Evolutionary conservation across 2,888 invertebrate genomes (phyloP).

Genomic region (Torymus texanus): DNA sequence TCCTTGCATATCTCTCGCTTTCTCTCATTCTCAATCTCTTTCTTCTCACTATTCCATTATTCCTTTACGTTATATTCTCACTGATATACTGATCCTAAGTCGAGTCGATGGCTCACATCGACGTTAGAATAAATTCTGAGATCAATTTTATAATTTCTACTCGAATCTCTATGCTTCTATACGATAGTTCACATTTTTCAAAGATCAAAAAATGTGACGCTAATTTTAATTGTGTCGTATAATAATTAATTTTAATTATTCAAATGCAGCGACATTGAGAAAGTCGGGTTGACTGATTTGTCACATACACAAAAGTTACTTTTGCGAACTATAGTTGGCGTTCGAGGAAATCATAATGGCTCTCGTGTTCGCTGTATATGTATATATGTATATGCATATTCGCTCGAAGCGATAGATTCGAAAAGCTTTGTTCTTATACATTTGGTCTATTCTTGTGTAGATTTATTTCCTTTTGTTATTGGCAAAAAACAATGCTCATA

Average conservation of each 20-base stretch:
- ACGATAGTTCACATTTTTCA: background rate
- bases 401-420: too few relatives aligned
- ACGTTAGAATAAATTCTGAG: conserved; percentile 36
- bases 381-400: too few relatives aligned
- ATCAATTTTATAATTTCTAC: conserved; percentile 29
- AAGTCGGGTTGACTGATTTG: conserved; percentile 25
- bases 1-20: background rate
- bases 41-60: background rate
- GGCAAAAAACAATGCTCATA: background rate
- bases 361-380: too few relatives aligned
- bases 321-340: background rate
- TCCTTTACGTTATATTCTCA: too few relatives aligned
- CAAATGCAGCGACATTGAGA: conserved; percentile 6
- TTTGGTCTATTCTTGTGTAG: too few relatives aligned
- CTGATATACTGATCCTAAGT: background rate
- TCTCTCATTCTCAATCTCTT: background rate
- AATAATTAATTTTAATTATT: conserved; percentile 4
- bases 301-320: conserved; percentile 21
- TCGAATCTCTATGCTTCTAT: conserved; percentile 2
- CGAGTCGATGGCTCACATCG: conserved; percentile 13
- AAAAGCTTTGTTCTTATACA: too few relatives aligned
- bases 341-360: too few relatives aligned
- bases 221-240: conserved; percentile 5
- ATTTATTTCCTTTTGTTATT: background rate
- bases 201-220: conserved; percentile 31